Percentiles rank a stretch among this genome's conserved stretches.
Evolutionary conservation across 1,140 invertebrate species (phyloP).

Genomic region (Mya arenaria): DNA sequence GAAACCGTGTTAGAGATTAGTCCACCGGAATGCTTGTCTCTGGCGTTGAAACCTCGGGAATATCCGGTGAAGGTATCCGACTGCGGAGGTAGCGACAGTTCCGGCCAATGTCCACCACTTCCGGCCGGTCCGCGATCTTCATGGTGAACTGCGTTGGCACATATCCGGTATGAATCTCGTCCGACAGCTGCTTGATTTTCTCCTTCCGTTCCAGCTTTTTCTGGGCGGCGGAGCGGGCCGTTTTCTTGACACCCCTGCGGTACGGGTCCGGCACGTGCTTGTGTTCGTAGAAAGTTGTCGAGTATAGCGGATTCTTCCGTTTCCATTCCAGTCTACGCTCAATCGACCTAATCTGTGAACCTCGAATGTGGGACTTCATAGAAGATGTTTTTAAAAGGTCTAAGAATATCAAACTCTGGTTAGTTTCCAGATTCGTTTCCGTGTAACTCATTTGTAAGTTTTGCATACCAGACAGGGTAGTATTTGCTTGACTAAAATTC

Average conservation of each 20-base stretch:
- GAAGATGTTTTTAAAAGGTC: constrained; percentile 42
- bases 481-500: constrained; percentile 49
- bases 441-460: constrained; percentile 50
- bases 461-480: constrained; percentile 33
- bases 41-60: no score
- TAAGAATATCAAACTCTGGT: constrained; percentile 49
- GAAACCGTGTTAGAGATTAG: no score
- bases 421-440: constrained; percentile 45
- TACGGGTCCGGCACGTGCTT: constrained; percentile 44
- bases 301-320: constrained; percentile 31
- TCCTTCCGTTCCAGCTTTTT: constrained; percentile 51
- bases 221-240: constrained; percentile 30
- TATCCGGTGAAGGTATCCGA: no score
- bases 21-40: no score
- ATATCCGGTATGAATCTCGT: constrained; percentile 50
- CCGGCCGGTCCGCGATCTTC: constrained; percentile 32
- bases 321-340: constrained; percentile 31
- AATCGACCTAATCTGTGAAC: constrained; percentile 12
- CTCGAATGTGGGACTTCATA: constrained; percentile 11
- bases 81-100: constrained; percentile 31
- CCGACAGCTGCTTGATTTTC: constrained; percentile 50
- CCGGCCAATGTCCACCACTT: constrained; percentile 43
- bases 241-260: constrained; percentile 24
- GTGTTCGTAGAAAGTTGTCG: constrained; percentile 51
- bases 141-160: constrained; percentile 30